These are phyloP conservation scores for Teinopalpus imperialis DNA, from an alignment of 2,888 invertebrate species.

Conservation along the genomic window DNA sequence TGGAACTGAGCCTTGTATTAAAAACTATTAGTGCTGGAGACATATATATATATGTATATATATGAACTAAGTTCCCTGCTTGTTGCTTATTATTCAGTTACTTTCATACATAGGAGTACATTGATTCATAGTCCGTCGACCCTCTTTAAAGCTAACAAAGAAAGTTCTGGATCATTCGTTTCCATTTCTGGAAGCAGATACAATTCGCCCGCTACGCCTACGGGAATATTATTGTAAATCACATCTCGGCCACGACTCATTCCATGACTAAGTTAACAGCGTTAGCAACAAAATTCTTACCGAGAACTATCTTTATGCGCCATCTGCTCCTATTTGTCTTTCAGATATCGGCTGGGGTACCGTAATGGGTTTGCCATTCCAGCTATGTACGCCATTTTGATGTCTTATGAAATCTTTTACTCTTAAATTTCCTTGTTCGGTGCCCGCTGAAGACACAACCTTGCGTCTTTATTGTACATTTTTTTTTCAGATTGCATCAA, in stretches of 20 bases:
- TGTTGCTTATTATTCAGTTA: too few species aligned
- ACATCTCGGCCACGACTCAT: conserved; percentile 50
- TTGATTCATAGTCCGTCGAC: conserved; percentile 28
- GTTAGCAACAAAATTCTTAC: conserved; percentile 21
- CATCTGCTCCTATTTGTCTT: conserved; percentile 29
- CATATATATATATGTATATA: too few species aligned
- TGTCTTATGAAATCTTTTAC: background rate
- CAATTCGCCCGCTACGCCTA: conserved; percentile 55
- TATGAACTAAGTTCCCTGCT: too few species aligned
- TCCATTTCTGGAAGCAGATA: conserved; percentile 63
- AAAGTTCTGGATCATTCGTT: conserved; percentile 54
- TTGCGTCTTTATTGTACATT: background rate
- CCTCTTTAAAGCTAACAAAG: conserved; percentile 41
- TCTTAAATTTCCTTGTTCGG: background rate
- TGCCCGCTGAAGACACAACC: background rate
- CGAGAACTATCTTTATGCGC: conserved; percentile 17
- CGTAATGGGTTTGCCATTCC: too few species aligned
- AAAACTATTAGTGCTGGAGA: too few species aligned
- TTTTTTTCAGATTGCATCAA: background rate
- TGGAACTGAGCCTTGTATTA: too few species aligned
- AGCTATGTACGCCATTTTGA: too few species aligned
- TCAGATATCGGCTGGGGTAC: conserved; percentile 15
- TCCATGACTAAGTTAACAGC: conserved; percentile 47
- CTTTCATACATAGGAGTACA: conserved; percentile 20
- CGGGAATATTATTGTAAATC: conserved; percentile 62